Evolutionary conservation across 2,888 invertebrate genomes (phyloP), one percentile per base, ranked within the genome.

Genomic region (Carpatolechia fugitivella): DNA sequence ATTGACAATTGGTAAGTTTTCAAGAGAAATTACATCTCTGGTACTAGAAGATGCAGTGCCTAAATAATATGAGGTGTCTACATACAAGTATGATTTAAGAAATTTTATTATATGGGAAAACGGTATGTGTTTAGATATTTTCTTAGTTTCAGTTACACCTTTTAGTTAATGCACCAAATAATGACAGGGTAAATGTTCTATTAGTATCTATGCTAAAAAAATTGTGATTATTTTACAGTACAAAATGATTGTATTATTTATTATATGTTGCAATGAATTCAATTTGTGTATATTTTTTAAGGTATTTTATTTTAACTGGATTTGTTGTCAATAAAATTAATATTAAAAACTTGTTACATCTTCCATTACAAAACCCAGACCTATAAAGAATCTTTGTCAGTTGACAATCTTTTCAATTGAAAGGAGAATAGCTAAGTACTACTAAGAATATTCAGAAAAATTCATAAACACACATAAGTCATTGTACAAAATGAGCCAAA

Each of bases 1-100:
- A 64, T 64, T 80, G 52, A 84, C 65, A 60, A 64, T 82, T 59
- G 65, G 69, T 36, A 84, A 74, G 40, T 68, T 68, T 31, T 64
- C 73, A n/a, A 80, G 78, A 58, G 80, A 83, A 52, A 78, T 84
- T 29, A 84, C 85, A 48, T 70, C 78, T 53, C 72, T 90, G 38
- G 72, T 80, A 40, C 52, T 90, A 60, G 81, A 82, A 70, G 80
- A 87, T 69, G 57, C 66, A 52, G 8, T 10, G 13, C 24, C 11
- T 29, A 11, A 29, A 30, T 6, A 8, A 16, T 41, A 41, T 16
- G n/a, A n/a, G n/a, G n/a, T n/a, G n/a, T n/a, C n/a, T n/a, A n/a
- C n/a, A n/a, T n/a, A n/a, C n/a, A n/a, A n/a, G n/a, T n/a, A n/a
- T n/a, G n/a, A n/a, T n/a, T n/a, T n/a, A n/a, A n/a, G n/a, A n/a